A percentile compares a stretch with the other conserved stretches of the same genome.
Evolutionary conservation across 2,113 vertebrate species (phyloP).

Genomic region (Forbesichthys agassizii): DNA sequence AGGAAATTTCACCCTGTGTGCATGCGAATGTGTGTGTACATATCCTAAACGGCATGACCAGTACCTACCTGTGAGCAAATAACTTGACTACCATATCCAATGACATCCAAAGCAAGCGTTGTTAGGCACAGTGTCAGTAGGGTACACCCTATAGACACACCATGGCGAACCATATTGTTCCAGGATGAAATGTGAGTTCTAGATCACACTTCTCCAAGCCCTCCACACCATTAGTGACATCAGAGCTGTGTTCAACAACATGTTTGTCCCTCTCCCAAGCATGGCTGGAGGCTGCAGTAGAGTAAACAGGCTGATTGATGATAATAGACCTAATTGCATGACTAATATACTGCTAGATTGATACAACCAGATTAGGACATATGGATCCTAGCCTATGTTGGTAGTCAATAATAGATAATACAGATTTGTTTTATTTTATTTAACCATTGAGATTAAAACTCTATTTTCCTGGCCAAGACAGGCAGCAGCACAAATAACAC

Average conservation of each 20-base stretch:
- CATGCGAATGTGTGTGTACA: background rate
- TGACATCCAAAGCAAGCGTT: slow-evolving; percentile 24
- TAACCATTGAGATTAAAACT: too few relatives aligned
- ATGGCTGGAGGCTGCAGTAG: too few relatives aligned
- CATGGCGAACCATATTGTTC: slow-evolving; percentile 42
- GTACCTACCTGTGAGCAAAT: slow-evolving; percentile 56
- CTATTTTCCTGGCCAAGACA: too few relatives aligned
- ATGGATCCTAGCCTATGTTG: background rate
- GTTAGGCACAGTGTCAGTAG: slow-evolving; percentile 18
- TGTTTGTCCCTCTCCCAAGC: background rate
- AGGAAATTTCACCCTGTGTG: slow-evolving; percentile 12
- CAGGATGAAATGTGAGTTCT: background rate
- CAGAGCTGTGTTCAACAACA: background rate
- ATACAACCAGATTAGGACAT: background rate
- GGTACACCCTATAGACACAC: slow-evolving; percentile 30
- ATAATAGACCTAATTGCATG: background rate
- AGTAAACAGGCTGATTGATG: background rate
- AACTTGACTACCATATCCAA: slow-evolving; percentile 26
- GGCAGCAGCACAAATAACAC: too few relatives aligned
- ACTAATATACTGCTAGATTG: too few relatives aligned
- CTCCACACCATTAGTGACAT: background rate
- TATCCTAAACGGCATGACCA: background rate
- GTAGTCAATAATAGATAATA: too few relatives aligned
- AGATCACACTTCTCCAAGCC: slow-evolving; percentile 9
- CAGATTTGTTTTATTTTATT: too few relatives aligned